Evolutionary conservation across 2,113 vertebrate species (phyloP), one percentile per base, ranked within the genome.

Genomic region (Lophius piscatorius): DNA sequence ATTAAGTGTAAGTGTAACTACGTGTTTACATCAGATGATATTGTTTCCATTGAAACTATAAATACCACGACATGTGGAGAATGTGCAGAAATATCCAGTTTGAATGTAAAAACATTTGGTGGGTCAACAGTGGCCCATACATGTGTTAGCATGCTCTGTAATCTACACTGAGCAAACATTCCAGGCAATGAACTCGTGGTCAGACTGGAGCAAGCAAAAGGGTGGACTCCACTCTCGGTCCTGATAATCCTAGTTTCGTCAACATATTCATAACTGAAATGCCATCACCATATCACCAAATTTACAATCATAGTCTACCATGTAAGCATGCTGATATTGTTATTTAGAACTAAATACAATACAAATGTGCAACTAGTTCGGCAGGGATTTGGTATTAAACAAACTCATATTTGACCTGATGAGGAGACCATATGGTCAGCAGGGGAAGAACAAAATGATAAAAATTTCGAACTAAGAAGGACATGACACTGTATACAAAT

Each of bases 121-220:
- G 39, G 63, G 58, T 73, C 34, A 51, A 23, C 28, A 4, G 40
- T 29, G 14, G 45, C 38, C 38, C 23, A 13, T 2, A 22, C 21
- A 7, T 2, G 46, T 5, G 21, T 44, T 18, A 59, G 41, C 12
- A 16, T 1, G 17, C 38, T 57, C 5, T 7, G n/a, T 52, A 57
- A 69, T 74, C 58, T 42, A 34, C 33, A 18, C 10, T 39, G 36
- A 58, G 36, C 51, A 82, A 85, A 83, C 77, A 61, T 14, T 12
- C 7, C 12, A 10, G 76, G 63, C 65, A 52, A 0, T 60, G 51
- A 74, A 42, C 42, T 66, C 50, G 12, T 28, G 54, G 63, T 62
- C 58, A 58, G 28, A 65, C 31, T 35, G 26, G 17, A 48, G 23
- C 4, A 11, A 45, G 18, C 9, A 40, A 40, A 49, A n/a, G 20